These are phyloP conservation scores for Avahi laniger DNA, from an alignment of 2,797 vertebrate species.

Conservation along the genomic window DNA sequence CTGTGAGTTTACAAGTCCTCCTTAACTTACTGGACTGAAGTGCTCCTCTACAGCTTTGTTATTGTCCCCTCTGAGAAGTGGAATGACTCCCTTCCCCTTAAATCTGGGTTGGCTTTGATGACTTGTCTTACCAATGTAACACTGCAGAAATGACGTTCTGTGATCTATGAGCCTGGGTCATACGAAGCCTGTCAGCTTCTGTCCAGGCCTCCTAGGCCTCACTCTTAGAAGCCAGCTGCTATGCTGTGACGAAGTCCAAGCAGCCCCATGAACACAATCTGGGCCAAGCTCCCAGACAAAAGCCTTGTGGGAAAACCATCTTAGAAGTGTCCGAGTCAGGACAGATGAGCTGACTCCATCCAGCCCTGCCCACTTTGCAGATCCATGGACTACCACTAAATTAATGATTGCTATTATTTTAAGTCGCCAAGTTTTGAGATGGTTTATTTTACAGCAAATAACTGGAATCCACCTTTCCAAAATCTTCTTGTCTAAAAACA, in stretches of 20 bases:
- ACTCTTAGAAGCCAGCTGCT: neutral
- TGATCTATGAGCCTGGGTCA: neutral
- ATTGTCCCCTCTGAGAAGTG: neutral
- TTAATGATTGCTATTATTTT: neutral
- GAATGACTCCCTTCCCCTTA: neutral
- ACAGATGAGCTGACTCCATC: neutral
- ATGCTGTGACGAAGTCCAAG: neutral
- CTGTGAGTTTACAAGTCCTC: neutral
- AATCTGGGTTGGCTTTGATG: neutral
- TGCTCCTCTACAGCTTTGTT: neutral
- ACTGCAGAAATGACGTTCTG: neutral
- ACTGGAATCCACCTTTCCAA: neutral
- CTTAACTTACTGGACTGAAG: neutral
- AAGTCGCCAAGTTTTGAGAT: neutral
- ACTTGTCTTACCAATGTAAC: neutral
- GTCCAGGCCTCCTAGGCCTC: neutral
- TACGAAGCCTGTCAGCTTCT: neutral
- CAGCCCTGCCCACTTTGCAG: neutral
- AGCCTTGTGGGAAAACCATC: neutral
- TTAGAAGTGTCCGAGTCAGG: neutral
- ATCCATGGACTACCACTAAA: neutral
- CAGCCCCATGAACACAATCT: neutral
- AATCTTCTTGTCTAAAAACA: neutral
- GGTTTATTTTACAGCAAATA: constrained; percentile 21
- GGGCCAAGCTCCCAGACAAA: neutral